phyloP scores from a whole-genome alignment of 37 sponge, comb jelly and placozoan genomes.

The Cladorhizidae sp. region DNA sequence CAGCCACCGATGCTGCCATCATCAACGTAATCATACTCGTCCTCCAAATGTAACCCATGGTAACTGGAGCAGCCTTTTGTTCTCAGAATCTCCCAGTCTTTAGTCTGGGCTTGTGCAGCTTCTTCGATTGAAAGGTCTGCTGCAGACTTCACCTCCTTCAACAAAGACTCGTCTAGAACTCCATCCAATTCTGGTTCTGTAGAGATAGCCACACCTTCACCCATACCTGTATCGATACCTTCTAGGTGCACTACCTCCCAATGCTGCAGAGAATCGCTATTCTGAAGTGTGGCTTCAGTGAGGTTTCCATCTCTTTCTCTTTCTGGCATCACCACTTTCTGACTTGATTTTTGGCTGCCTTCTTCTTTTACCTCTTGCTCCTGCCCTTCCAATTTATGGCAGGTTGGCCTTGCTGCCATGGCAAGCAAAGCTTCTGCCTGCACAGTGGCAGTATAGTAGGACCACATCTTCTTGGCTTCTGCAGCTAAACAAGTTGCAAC shows the following conservation, averaged over 20 bases:
- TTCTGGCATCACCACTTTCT: too few relatives aligned
- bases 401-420: neutral
- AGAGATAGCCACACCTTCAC: neutral
- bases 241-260: neutral
- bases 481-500: too few relatives aligned
- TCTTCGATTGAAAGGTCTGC: neutral
- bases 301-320: too few relatives aligned
- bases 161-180: neutral
- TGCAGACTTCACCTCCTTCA: neutral
- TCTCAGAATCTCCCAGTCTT: too few relatives aligned
- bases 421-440: neutral
- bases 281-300: too few relatives aligned
- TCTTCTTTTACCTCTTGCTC: too few relatives aligned
- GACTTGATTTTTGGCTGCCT: too few relatives aligned
- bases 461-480: neutral
- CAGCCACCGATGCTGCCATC: too few relatives aligned
- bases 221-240: slow-evolving; percentile 3
- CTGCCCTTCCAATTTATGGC: too few relatives aligned
- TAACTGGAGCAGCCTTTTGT: too few relatives aligned
- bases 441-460: neutral
- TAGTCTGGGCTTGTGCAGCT: neutral
- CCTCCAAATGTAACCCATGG: too few relatives aligned
- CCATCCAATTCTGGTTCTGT: neutral
- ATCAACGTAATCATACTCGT: too few relatives aligned
- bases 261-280: neutral